Percentiles rank a stretch among this genome's conserved stretches.
Evolutionary conservation across 2,797 vertebrate species (phyloP).

Genomic region (Takifugu rubripes): DNA sequence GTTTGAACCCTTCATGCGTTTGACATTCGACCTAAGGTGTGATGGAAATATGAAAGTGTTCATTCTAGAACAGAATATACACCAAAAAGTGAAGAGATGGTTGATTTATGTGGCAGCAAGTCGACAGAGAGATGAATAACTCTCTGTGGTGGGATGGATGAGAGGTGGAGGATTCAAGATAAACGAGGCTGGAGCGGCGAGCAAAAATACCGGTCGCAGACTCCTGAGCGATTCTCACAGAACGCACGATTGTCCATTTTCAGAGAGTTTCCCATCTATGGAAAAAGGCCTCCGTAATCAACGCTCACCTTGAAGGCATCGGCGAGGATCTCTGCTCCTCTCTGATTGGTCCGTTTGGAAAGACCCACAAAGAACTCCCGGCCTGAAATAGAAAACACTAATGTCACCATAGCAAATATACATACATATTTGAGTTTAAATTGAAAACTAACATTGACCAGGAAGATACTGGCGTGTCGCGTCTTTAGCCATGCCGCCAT

Average conservation of each 20-base stretch:
- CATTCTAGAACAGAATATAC: no score
- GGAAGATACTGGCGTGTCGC: no score
- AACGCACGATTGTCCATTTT: no score
- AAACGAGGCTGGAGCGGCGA: neutral
- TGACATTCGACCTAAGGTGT: no score
- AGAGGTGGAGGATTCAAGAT: neutral
- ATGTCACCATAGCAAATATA: neutral
- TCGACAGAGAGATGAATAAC: neutral
- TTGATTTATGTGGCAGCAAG: neutral
- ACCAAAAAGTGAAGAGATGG: neutral
- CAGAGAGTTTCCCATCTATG: no score
- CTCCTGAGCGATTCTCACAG: no score
- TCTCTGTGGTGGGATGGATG: neutral
- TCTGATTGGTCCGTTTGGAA: conserved; percentile 95
- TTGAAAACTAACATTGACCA: no score
- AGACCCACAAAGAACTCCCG: conserved; percentile 97
- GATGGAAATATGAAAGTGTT: no score
- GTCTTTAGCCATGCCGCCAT: no score
- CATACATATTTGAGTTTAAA: neutral
- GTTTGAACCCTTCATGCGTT: no score
- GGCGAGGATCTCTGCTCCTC: conserved; percentile 96
- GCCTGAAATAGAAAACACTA: conserved; percentile 69
- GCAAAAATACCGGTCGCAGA: neutral
- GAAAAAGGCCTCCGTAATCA: neutral
- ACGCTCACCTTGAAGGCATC: conserved; percentile 92